Evolutionary conservation across 2,797 vertebrate genomes (phyloP).

Genomic region (Microhierax caerulescens): DNA sequence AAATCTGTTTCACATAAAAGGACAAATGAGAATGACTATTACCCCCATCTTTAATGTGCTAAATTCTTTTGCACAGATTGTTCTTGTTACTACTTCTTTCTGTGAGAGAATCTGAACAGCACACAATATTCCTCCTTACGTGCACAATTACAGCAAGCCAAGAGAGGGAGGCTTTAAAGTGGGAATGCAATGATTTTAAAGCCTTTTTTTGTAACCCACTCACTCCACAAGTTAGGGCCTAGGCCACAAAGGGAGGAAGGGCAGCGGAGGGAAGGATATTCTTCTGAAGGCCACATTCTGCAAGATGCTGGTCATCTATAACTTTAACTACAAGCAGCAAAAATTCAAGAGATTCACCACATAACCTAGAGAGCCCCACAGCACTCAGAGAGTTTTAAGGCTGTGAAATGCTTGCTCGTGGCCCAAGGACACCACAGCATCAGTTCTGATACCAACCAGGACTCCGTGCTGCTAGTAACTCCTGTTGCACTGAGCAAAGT

Average conservation of each 20-base stretch:
- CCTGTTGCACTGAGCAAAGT: rapidly evolving
- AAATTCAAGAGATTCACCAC: neutral
- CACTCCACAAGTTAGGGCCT: neutral
- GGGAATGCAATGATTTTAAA: neutral
- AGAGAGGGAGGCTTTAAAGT: neutral
- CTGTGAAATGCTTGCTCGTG: neutral
- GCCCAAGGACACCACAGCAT: neutral
- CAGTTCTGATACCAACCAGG: neutral
- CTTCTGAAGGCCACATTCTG: neutral
- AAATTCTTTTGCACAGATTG: slow-evolving; percentile 76
- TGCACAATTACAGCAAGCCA: slow-evolving; percentile 26
- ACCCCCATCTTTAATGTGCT: slow-evolving; percentile 72
- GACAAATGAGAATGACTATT: slow-evolving; percentile 77
- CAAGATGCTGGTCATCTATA: neutral
- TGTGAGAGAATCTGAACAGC: slow-evolving; percentile 45
- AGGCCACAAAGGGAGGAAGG: neutral
- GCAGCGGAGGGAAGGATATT: neutral
- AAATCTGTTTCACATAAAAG: slow-evolving; percentile 82
- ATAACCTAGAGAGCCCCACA: neutral
- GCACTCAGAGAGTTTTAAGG: neutral
- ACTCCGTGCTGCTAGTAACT: neutral
- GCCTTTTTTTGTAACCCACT: neutral
- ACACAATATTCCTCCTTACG: slow-evolving; percentile 51
- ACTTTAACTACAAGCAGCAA: neutral
- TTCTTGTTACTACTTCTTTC: slow-evolving; percentile 75